Evolutionary conservation across 2,797 vertebrate species (phyloP).

Genomic region (Coendou prehensilis): DNA sequence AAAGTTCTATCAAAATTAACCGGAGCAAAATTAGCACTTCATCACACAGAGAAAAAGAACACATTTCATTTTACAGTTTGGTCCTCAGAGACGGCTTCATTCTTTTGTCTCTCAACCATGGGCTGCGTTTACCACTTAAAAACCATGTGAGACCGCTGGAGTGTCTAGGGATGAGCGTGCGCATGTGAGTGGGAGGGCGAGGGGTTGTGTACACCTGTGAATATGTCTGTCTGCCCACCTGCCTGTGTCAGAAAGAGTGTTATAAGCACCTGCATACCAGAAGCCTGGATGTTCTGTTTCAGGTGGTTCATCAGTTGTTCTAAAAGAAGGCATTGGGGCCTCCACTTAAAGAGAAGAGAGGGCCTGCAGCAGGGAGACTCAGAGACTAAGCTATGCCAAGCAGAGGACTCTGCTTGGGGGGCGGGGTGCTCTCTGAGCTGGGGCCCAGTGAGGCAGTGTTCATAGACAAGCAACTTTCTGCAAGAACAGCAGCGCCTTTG

Average conservation of each 20-base stretch:
- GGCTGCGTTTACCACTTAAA: conserved; percentile 5
- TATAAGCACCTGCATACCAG: background rate
- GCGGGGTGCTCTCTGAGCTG: background rate
- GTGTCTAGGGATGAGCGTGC: background rate
- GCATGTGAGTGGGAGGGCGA: background rate
- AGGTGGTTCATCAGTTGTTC: background rate
- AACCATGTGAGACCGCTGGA: background rate
- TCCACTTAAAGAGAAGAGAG: background rate
- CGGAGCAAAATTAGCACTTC: conserved; percentile 45
- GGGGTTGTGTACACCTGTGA: background rate
- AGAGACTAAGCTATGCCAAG: background rate
- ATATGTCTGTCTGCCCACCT: background rate
- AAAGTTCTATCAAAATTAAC: conserved; percentile 72
- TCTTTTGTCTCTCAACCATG: background rate
- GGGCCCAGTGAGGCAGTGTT: background rate
- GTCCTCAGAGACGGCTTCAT: background rate
- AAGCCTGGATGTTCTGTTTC: background rate
- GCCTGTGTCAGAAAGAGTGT: background rate
- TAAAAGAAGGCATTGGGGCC: background rate
- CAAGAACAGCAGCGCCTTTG: background rate
- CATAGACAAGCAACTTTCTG: background rate
- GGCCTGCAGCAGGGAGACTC: background rate
- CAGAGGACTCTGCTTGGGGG: background rate
- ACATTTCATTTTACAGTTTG: conserved; percentile 40
- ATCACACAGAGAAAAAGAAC: conserved; percentile 46